phyloP scores from a whole-genome alignment of 2,888 invertebrate species.

The Pimpla rufipes region DNA sequence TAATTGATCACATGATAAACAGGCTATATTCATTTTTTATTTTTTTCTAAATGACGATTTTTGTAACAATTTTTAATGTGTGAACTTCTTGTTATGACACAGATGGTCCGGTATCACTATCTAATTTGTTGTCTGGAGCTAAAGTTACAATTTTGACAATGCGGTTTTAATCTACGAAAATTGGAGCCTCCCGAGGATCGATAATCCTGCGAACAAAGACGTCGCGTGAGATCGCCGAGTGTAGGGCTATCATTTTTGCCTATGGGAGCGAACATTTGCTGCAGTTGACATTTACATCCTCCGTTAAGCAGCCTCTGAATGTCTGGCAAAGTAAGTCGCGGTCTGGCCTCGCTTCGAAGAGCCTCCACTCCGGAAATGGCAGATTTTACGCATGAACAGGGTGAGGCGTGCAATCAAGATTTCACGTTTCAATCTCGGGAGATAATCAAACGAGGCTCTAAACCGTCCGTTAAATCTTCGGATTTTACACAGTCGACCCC shows the following conservation, averaged over 20 bases:
- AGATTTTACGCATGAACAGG: no score
- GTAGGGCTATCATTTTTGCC: background rate
- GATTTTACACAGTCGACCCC: no score
- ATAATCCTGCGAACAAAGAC: background rate
- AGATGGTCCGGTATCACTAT: slow-evolving; percentile 13
- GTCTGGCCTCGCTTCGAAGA: no score
- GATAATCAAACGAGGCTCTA: no score
- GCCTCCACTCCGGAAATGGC: no score
- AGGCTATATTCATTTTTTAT: no score
- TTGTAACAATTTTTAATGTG: no score
- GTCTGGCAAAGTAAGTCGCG: no score
- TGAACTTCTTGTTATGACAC: background rate
- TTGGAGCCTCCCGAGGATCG: background rate
- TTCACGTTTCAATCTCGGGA: background rate
- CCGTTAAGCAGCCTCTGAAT: background rate
- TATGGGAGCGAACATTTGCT: background rate
- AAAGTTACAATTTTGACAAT: slow-evolving; percentile 9
- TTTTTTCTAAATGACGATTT: no score
- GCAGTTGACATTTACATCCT: no score
- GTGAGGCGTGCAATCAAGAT: background rate
- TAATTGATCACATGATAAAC: no score
- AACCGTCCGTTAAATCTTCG: no score
- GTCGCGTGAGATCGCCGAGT: background rate
- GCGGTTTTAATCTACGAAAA: slow-evolving; percentile 3
- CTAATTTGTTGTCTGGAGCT: slow-evolving; percentile 25